These are phyloP conservation scores for Pantherophis vulpinus DNA, from an alignment of 2,797 vertebrate species.

Conservation along the genomic window DNA sequence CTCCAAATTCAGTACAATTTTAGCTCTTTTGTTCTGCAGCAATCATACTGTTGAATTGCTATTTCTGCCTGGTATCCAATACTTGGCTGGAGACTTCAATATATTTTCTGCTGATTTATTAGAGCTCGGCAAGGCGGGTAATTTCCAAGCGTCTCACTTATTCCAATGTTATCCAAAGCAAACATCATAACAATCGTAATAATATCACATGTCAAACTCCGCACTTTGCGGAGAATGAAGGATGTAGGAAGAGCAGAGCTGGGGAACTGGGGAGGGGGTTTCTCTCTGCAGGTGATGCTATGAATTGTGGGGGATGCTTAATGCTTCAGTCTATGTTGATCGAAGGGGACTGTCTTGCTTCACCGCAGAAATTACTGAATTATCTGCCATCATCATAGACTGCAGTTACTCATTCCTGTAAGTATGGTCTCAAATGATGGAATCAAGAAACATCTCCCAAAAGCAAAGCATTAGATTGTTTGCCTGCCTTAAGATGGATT, in stretches of 20 bases:
- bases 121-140: conserved; percentile 15
- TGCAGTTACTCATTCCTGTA: background rate
- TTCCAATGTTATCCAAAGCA: background rate
- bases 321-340: background rate
- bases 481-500: conserved; percentile 62
- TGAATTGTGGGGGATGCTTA: background rate
- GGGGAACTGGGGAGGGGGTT: background rate
- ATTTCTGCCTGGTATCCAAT: conserved; percentile 41
- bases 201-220: background rate
- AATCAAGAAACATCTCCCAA: background rate
- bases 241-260: background rate
- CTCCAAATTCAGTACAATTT: conserved; percentile 8
- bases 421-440: background rate
- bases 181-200: background rate
- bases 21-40: conserved; percentile 26
- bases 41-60: background rate
- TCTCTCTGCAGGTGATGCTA: background rate
- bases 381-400: background rate
- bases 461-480: background rate
- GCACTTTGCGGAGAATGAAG: background rate
- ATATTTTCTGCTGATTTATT: conserved; percentile 16
- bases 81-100: conserved; percentile 36
- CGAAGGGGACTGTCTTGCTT: background rate
- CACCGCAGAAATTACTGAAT: background rate
- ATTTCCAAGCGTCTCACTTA: conserved; percentile 8